These are phyloP conservation scores for Lithobius niger DNA, from an alignment of 1,140 invertebrate genomes.

Conservation along the genomic window DNA sequence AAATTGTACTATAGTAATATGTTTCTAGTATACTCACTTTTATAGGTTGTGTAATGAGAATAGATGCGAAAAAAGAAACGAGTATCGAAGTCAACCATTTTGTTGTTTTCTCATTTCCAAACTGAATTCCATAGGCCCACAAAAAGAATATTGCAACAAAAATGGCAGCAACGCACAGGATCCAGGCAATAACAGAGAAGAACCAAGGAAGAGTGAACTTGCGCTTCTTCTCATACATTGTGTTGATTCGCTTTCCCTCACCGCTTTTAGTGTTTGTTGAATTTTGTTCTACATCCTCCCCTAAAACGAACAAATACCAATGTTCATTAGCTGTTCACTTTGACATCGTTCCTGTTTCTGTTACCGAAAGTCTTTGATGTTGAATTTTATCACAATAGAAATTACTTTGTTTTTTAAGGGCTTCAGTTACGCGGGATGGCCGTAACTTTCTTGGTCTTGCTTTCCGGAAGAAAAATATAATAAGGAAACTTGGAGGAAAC, in stretches of 20 bases:
- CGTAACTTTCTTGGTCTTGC: conserved; percentile 16
- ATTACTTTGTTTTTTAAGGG: background rate
- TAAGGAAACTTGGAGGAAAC: no score
- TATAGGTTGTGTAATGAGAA: conserved; percentile 42
- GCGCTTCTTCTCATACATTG: conserved; percentile 3
- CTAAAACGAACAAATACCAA: no score
- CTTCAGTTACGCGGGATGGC: conserved; percentile 7
- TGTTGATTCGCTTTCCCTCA: no score
- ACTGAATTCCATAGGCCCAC: conserved; percentile 40
- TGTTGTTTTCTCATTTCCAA: conserved; percentile 40
- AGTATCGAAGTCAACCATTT: conserved; percentile 43
- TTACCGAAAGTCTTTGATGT: no score
- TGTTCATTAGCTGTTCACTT: no score
- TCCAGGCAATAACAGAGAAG: conserved; percentile 37
- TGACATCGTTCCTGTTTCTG: no score
- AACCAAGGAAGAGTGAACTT: conserved; percentile 36
- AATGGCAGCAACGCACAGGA: conserved; percentile 32
- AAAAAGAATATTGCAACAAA: conserved; percentile 36
- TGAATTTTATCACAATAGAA: no score
- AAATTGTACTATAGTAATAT: no score
- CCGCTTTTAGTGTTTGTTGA: no score
- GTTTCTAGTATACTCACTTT: no score
- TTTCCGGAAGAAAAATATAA: conserved; percentile 25
- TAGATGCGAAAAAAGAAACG: conserved; percentile 39
- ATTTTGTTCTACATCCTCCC: no score